Evolutionary conservation across 2,797 vertebrate genomes (phyloP).

Genomic region (Hirundo rustica): DNA sequence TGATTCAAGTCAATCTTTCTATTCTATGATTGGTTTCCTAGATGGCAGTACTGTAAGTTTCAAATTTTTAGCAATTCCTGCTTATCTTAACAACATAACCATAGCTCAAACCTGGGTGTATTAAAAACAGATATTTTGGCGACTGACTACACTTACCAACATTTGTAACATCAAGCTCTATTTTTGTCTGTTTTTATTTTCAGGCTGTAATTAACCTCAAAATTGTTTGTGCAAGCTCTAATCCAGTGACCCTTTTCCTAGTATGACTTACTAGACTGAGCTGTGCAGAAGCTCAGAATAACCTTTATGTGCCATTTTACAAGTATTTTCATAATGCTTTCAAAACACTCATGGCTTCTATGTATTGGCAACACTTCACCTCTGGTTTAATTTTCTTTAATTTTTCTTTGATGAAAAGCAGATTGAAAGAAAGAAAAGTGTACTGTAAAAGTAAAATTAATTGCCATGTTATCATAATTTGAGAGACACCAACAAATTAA

Average conservation of each 20-base stretch:
- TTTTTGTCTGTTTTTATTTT: background rate
- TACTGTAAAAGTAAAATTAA: background rate
- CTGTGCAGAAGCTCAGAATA: background rate
- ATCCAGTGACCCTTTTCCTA: background rate
- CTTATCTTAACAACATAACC: slow-evolving; percentile 42
- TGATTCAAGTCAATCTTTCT: slow-evolving; percentile 46
- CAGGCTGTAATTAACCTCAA: background rate
- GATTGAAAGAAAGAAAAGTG: background rate
- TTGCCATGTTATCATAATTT: background rate
- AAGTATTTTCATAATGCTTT: background rate
- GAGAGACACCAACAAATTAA: background rate
- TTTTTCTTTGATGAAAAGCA: background rate
- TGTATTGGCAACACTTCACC: background rate
- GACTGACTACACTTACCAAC: slow-evolving; percentile 20
- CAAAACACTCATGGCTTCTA: background rate
- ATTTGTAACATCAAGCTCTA: background rate
- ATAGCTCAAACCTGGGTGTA: background rate
- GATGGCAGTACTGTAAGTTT: slow-evolving; percentile 34
- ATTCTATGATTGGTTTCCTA: slow-evolving; percentile 38
- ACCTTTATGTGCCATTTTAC: background rate
- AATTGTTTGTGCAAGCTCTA: background rate
- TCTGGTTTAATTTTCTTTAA: background rate
- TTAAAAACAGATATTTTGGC: slow-evolving; percentile 35
- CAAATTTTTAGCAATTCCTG: slow-evolving; percentile 56
- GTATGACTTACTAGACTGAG: background rate